A percentile compares a stretch with the other conserved stretches of the same genome.
These are phyloP conservation scores for Lophotriccus pileatus DNA, from an alignment of 2,797 vertebrate species.

Conservation along the genomic window DNA sequence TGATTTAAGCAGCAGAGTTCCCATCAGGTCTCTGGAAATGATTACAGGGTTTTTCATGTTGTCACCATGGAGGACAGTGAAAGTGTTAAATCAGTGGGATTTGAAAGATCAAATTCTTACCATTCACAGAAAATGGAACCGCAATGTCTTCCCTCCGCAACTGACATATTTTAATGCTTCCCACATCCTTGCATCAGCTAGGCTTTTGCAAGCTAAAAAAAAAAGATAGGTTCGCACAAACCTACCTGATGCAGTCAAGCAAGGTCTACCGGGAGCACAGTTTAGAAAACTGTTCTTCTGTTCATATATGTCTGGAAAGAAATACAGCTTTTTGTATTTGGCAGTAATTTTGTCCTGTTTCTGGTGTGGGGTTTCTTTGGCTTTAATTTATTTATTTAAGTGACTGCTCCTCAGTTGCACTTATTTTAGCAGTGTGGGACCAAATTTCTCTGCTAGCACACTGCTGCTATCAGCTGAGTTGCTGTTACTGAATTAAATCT, in stretches of 20 bases:
- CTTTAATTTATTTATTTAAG: neutral
- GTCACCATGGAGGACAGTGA: neutral
- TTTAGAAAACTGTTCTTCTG: neutral
- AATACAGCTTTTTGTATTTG: neutral
- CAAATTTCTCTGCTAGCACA: neutral
- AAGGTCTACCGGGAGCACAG: neutral
- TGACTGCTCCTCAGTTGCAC: neutral
- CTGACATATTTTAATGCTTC: neutral
- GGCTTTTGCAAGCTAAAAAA: neutral
- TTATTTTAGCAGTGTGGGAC: neutral
- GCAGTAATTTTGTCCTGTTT: neutral
- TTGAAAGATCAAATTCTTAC: neutral
- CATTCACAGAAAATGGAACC: neutral
- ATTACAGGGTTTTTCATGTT: neutral
- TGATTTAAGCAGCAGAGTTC: neutral
- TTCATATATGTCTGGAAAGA: neutral
- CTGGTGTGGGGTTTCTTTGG: neutral
- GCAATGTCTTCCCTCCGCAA: neutral
- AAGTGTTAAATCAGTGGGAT: neutral
- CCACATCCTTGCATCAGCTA: neutral
- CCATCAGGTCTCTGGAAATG: neutral
- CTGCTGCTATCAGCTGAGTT: neutral
- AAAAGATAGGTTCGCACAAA: neutral
- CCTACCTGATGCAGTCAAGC: rapidly evolving
- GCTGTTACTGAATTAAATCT: neutral